Percentiles rank a stretch among this genome's conserved stretches.
These are phyloP conservation scores for Hanleya hanleyi DNA, from an alignment of 2,888 invertebrate species.

Conservation along the genomic window DNA sequence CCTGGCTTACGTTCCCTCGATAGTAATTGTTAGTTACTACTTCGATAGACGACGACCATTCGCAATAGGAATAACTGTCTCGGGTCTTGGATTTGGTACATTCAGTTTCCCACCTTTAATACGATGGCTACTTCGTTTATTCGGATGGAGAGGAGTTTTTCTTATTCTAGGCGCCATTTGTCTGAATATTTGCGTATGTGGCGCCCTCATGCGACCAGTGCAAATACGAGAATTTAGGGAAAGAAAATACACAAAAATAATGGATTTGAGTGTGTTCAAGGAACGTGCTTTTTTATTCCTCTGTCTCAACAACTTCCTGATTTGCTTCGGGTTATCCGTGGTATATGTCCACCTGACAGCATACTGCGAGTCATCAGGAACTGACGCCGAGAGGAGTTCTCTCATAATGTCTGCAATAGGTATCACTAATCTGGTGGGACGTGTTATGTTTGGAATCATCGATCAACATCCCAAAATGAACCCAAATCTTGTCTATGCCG, in stretches of 20 bases:
- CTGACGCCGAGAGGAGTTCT: conserved; percentile 40
- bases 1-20: conserved; percentile 48
- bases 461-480: conserved; percentile 37
- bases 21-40: conserved; percentile 49
- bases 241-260: not conserved
- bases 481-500: conserved; percentile 37
- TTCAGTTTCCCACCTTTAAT: conserved; percentile 53
- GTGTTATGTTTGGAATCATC: conserved; percentile 44
- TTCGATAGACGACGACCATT: conserved; percentile 47
- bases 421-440: conserved; percentile 47
- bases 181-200: conserved; percentile 50
- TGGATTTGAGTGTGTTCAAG: conserved; percentile 46
- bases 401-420: conserved; percentile 50
- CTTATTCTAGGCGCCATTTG: conserved; percentile 48
- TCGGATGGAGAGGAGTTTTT: conserved; percentile 50
- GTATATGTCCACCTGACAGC: conserved; percentile 52
- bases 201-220: conserved; percentile 46
- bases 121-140: conserved; percentile 42
- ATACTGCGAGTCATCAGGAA: conserved; percentile 40
- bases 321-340: conserved; percentile 50
- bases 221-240: not conserved
- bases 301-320: conserved; percentile 48
- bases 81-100: conserved; percentile 56
- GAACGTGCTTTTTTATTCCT: conserved; percentile 43
- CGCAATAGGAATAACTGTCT: conserved; percentile 52